Conservation (phyloP, 2,888 invertebrate genomes). For the Idaea straminata region DNA sequence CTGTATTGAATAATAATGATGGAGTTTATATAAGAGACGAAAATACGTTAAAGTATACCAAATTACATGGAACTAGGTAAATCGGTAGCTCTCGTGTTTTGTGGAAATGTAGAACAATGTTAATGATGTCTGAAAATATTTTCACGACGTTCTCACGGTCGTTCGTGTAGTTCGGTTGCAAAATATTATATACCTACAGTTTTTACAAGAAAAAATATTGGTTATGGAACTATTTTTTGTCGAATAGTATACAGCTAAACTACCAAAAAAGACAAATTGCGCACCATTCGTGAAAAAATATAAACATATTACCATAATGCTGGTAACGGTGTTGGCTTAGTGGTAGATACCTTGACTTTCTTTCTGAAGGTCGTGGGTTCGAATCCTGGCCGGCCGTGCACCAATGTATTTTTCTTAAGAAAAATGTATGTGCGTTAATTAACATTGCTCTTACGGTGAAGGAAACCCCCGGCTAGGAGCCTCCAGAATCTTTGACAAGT, state of each 20-base stretch:
- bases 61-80: background rate
- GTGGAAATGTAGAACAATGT: conserved; percentile 25
- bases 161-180: conserved; percentile 18
- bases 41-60: background rate
- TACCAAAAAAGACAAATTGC: background rate
- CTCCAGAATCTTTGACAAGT: too few relatives aligned
- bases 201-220: background rate
- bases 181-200: conserved; percentile 4
- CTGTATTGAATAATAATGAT: background rate
- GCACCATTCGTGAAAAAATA: background rate
- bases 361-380: too few relatives aligned
- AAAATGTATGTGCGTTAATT: too few relatives aligned
- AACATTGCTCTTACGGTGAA: too few relatives aligned
- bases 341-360: too few relatives aligned
- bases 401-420: too few relatives aligned
- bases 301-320: too few relatives aligned
- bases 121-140: conserved; percentile 23
- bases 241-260: background rate
- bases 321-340: too few relatives aligned
- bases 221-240: background rate
- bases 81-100: background rate
- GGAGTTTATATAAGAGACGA: background rate
- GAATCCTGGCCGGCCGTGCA: too few relatives aligned
- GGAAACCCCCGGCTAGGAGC: too few relatives aligned
- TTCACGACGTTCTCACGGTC: conserved; percentile 24